Evolutionary conservation across 1,140 invertebrate genomes (phyloP).

Genomic region (Lordiphosa mommai): DNA sequence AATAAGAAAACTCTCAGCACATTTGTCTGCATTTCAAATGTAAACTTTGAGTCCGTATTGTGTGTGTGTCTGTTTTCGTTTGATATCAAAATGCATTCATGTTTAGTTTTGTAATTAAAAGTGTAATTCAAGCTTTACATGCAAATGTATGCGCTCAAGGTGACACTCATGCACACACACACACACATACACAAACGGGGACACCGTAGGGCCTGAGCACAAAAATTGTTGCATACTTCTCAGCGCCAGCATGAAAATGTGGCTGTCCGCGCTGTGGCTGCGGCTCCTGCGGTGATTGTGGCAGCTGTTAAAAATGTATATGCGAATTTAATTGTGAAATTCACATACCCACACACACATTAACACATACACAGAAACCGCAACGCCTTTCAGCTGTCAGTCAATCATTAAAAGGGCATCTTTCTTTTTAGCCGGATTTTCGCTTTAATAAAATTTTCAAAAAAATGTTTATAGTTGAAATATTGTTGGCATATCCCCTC

Average conservation of each 20-base stretch:
- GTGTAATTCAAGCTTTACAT: constrained; percentile 69
- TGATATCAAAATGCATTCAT: constrained; percentile 73
- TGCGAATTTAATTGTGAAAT: constrained; percentile 69
- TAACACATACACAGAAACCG: background rate
- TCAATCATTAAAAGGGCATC: constrained; percentile 60
- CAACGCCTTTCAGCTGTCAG: constrained; percentile 21
- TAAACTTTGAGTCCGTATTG: constrained; percentile 4
- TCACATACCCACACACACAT: constrained; percentile 21
- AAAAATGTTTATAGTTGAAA: constrained; percentile 34
- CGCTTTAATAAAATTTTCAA: constrained; percentile 50
- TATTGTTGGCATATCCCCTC: constrained; percentile 8
- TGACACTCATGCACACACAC: constrained; percentile 16
- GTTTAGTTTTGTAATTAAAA: constrained; percentile 76
- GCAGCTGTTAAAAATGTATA: constrained; percentile 43
- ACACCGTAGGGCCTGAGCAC: background rate
- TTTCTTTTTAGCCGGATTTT: constrained; percentile 46
- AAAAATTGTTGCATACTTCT: constrained; percentile 71
- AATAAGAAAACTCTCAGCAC: constrained; percentile 13
- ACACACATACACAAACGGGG: background rate
- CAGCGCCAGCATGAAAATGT: constrained; percentile 46
- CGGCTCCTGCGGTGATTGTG: constrained; percentile 27
- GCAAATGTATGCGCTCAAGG: constrained; percentile 68
- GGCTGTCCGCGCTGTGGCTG: constrained; percentile 1
- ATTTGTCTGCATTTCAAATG: background rate
- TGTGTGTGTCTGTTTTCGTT: constrained; percentile 40